Evolutionary conservation across 92 coral and sea anemone species (phyloP), one percentile per base, ranked within the genome.

Genomic region (Zoanthus sociatus): DNA sequence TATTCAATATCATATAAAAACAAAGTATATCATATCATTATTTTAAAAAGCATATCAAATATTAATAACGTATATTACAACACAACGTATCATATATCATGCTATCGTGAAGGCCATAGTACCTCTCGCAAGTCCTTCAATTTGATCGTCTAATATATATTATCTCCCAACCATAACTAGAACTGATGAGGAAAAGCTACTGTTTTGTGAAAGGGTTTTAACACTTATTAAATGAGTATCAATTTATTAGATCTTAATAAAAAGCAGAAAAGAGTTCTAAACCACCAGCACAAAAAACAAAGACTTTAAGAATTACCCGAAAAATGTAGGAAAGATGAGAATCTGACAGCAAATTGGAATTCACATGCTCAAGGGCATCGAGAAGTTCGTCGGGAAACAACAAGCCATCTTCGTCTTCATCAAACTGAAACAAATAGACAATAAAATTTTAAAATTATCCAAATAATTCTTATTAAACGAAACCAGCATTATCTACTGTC

Each of bases 301-400:
- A 3, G 12, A 30, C 30, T 63, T 16, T 63, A 16, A 14, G 31
- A 13, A 92, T 93, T 87, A 97, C 99, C 94, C 99, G 88, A 84
- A 84, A 95, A 76, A 97, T 95, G 81, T 97, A 97, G 30, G 72
- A 89, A 26, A 97, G 86, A 79, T 97, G 99, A 6, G 98, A 90
- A 87, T 97, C 97, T 3, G 91, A 77, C 92, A 97, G 73, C 71
- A 97, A 77, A 63, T 92, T 93, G 26, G 96, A 90, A 86, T 97
- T 97, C 55, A 97, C 97, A 79, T 92, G 87, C 74, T 95, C 97
- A 44, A 97, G 87, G 48, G 99, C 98, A 73, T 95, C 98, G 21
- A 97, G 88, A 61, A 93, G 83, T 56, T 97, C 98, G 71, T 95
- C 99, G 10, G 98, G 98, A 78, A 94, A 97, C 48, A 97, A 85